A percentile compares a stretch with the other conserved stretches of the same genome.
phyloP scores from a whole-genome alignment of 2,888 invertebrate genomes.

The Hirtodrosophila trivittata region DNA sequence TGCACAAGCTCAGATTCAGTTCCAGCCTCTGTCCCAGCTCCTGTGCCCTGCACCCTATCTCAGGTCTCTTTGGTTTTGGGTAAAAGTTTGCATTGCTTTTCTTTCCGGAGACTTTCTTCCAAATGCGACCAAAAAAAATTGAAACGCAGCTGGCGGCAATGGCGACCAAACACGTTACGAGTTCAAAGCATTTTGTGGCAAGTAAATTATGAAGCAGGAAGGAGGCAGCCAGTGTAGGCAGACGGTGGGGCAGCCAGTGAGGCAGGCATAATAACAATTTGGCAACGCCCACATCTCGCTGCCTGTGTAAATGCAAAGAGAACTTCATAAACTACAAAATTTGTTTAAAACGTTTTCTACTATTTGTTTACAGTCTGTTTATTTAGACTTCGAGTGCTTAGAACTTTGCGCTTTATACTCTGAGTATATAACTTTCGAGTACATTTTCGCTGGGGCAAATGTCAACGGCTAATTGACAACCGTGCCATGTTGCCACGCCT shows the following conservation, averaged over 20 bases:
- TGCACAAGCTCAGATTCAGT: slow-evolving; percentile 40
- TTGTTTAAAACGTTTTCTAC: slow-evolving; percentile 15
- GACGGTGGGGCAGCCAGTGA: slow-evolving; percentile 8
- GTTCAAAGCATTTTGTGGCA: slow-evolving; percentile 55
- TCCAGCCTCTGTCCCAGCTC: neutral
- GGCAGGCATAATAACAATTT: slow-evolving; percentile 42
- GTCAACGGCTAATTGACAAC: slow-evolving; percentile 59
- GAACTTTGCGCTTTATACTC: slow-evolving; percentile 33
- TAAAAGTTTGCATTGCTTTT: slow-evolving; percentile 55
- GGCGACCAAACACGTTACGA: slow-evolving; percentile 46
- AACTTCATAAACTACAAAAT: slow-evolving; percentile 24
- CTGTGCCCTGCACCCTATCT: slow-evolving; percentile 13
- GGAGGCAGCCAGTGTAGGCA: slow-evolving; percentile 8
- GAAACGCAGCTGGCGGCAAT: slow-evolving; percentile 45
- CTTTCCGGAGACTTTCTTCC: slow-evolving; percentile 50
- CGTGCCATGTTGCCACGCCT: slow-evolving; percentile 36
- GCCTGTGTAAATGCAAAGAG: neutral
- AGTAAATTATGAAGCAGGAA: slow-evolving; percentile 42
- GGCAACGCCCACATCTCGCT: slow-evolving; percentile 52
- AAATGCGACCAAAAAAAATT: slow-evolving; percentile 19
- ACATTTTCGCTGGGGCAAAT: slow-evolving; percentile 48
- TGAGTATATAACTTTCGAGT: neutral
- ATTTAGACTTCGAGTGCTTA: slow-evolving; percentile 24
- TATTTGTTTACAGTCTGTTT: slow-evolving; percentile 14
- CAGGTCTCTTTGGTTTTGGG: slow-evolving; percentile 21